Base-by-base conservation (phyloP, 23 tunicate species). In the Pegea sp. region DNA sequence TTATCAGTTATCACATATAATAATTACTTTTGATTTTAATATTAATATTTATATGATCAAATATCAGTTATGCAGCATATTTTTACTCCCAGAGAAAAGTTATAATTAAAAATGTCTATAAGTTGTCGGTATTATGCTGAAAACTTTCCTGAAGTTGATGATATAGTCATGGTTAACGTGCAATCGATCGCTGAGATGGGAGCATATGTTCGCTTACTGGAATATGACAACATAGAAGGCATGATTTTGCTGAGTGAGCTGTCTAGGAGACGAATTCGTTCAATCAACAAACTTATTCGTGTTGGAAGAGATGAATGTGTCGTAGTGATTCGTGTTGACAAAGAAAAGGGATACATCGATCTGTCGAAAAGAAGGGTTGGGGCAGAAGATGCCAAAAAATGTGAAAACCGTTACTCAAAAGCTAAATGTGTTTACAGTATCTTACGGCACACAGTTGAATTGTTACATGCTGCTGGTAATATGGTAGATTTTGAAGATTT, bases 231-330 rank as follows among this genome's bases (percentile, higher is more conserved):
- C 53, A 77, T 89, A 2, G 90, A 76, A 58, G 98, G 98, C 57
- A 89, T 89, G 98, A 89, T 89, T 56, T 49, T 89, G 31, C 76
- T 89, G 1, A 70, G 80, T 44, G 98, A 89, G 51, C 43, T 89
- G 61, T 89, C 98, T 5, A 60, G 98, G 61, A 61, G 98, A 30
- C 84, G 98, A 64, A 89, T 89, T 59, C 80, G 98, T 8, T 89
- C 98, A 5, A 89, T 89, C 16, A 89, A 89, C 67, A 89, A 89
- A 44, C 69, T 89, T 43, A 77, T 89, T 31, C 70, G 98, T 19
- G 98, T 89, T 22, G 98, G 98, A 7, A 66, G 98, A 18, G 98
- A 89, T 59, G 98, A 89, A 56, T 89, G 98, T 58, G 98, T 77
- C 16, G 98, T 89, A 13, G 98, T 89, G 2, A 77, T 89, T 8